Evolutionary conservation across 2,888 invertebrate species (phyloP).

Genomic region (Parnassius mnemosyne): DNA sequence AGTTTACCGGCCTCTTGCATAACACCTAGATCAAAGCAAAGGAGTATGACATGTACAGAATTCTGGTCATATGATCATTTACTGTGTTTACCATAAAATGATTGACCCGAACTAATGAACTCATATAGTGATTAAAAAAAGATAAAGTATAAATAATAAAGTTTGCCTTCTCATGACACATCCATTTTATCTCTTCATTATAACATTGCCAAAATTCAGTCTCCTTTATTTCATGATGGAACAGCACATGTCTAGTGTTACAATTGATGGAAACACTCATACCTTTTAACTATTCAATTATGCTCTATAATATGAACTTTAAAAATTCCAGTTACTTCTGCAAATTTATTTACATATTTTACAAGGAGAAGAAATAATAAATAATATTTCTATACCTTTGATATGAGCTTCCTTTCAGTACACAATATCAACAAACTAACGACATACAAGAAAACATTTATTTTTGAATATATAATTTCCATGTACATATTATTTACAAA

Average conservation of each 20-base stretch:
- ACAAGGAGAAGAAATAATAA: constrained; percentile 73
- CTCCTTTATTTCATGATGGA: constrained; percentile 6
- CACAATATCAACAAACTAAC: constrained; percentile 45
- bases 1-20: not conserved
- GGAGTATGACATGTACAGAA: not conserved
- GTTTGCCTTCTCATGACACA: not conserved
- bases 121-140: constrained; percentile 8
- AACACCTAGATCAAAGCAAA: not conserved
- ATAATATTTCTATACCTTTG: constrained; percentile 71
- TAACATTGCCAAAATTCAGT: constrained; percentile 14
- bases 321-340: constrained; percentile 55
- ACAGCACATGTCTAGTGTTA: constrained; percentile 29
- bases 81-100: constrained; percentile 10
- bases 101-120: constrained; percentile 18
- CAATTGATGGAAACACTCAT: constrained; percentile 31
- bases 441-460: constrained; percentile 15
- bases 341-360: constrained; percentile 76
- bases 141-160: constrained; percentile 13
- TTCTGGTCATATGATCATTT: not conserved
- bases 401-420: constrained; percentile 72
- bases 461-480: constrained; percentile 16
- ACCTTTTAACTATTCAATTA: constrained; percentile 48
- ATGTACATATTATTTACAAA: constrained; percentile 26
- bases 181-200: constrained; percentile 1
- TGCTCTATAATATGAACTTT: constrained; percentile 59